phyloP scores from a whole-genome alignment of 2,797 vertebrate genomes.

The Linurgus olivaceus region DNA sequence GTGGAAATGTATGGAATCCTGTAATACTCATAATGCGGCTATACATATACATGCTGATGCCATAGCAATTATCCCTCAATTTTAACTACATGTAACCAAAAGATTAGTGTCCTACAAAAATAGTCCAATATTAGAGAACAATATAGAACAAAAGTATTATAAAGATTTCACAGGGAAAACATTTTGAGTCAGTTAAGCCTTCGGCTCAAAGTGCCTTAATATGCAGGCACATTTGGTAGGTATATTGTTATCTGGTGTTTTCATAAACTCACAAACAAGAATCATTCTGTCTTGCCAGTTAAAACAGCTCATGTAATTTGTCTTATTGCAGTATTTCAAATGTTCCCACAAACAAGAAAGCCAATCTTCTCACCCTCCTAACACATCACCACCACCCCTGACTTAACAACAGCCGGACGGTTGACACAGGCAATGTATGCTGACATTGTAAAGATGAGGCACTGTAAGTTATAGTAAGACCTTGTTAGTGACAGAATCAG shows the following conservation, averaged over 20 bases:
- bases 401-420: background rate
- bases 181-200: constrained; percentile 25
- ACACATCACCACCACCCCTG: background rate
- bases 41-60: constrained; percentile 1
- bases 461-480: background rate
- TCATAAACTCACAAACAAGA: constrained; percentile 27
- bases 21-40: background rate
- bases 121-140: constrained; percentile 55
- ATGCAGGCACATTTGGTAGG: constrained; percentile 68
- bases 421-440: background rate
- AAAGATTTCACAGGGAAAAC: constrained; percentile 33
- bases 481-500: background rate
- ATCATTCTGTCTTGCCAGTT: constrained; percentile 1
- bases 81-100: constrained; percentile 64
- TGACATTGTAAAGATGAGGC: background rate
- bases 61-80: constrained; percentile 39
- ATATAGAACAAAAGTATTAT: constrained; percentile 44
- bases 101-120: constrained; percentile 62
- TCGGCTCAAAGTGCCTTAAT: constrained; percentile 60
- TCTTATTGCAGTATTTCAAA: constrained; percentile 15
- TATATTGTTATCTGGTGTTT: constrained; percentile 39
- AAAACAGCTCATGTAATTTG: background rate
- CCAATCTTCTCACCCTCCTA: background rate
- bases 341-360: constrained; percentile 7
- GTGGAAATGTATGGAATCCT: constrained; percentile 44